Evolutionary conservation across 2,113 vertebrate genomes (phyloP), one percentile per base, ranked within the genome.

Genomic region (Pseudopodoces humilis): DNA sequence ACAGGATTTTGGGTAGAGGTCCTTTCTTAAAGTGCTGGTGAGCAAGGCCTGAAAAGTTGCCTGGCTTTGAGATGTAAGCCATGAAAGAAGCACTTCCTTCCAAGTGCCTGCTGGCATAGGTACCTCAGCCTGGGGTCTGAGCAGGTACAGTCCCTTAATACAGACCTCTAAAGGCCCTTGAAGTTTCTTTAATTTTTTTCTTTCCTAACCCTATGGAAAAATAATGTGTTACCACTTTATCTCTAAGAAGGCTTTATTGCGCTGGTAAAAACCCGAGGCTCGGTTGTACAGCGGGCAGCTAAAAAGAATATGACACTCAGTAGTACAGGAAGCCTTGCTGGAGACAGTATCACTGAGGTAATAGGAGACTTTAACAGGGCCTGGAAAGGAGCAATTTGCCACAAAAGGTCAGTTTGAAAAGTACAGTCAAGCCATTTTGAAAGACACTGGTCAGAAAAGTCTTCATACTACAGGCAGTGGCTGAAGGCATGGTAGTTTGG

Each of bases 211-310:
- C 4, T 19, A 5, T 28, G 39, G 25, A 22, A 83, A 90, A 89
- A 69, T n/a, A 15, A 15, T 2, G 1, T 47, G 30, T 52, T 69
- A 30, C 17, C 6, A 10, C 30, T 49, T 72, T 43, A 6, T 72
- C 6, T 68, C 4, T 35, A 50, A 52, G 20, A 9, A 35, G 60
- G 33, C 10, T 46, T 56, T 72, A 50, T 60, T 44, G 13, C 18
- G 11, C 23, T 9, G 15, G 6, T 47, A 25, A 72, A 85, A 76
- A 21, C 12, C 12, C 0, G 0, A 53, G 25, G n/a, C 20, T 65
- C 0, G 0, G 5, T 33, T 67, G 10, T 39, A 41, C 33, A 47
- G 50, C n/a, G 15, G 69, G 14, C 17, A 58, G 47, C 21, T 85
- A 41, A 49, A 82, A 86, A 76, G 41, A 43, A 1, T 31, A 50